Evolutionary conservation across 2,888 invertebrate genomes (phyloP), one percentile per base, ranked within the genome.

Genomic region (Megalurothrips usitatus): DNA sequence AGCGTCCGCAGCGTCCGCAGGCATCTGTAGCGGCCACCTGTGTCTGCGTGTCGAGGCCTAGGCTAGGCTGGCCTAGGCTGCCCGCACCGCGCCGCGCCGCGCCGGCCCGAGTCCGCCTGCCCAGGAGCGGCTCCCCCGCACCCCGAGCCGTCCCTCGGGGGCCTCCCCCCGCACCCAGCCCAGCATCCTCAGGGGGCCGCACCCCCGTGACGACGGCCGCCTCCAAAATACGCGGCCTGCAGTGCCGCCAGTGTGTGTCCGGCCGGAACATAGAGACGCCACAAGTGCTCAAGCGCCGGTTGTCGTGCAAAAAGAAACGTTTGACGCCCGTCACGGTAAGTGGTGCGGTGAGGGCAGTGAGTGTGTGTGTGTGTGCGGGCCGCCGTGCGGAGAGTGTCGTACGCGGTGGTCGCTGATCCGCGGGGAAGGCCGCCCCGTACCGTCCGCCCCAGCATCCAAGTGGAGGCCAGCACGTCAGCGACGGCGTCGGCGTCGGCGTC

Each of bases 291-390:
- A 75, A 75, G 68, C 68, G 26, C 68, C 68, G 68, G 26, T 75
- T 75, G 68, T 75, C 68, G 68, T 75, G 68, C 68, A 75, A 75
- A 75, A 75, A 75, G 68, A 75, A 75, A 75, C 68, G 68, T 75
- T 75, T 23, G 68, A 26, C 68, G 23, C 68, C 23, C 26, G 68
- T 75, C 26, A 26, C 68, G 68, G 68, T 75, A 75, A 75, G 68
- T 75, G 68, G 26, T 26, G 68, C 68, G 68, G 68, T 26, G 68
- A n/a, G 26, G 23, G 26, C 8, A 26, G 68, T 75, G 68, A 23
- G 1, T n/a, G 68, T 68, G 68, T 23, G 68, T 23, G 68, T 68
- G 68, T 23, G 23, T 68, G 68, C 68, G 23, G 68, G 58, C 14
- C 14, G 58, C 4, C 2, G 52, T 58, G 58, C 58, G 10, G 14